Evolutionary conservation across 2,113 vertebrate species (phyloP).

Genomic region (Planiliza haematocheilus): DNA sequence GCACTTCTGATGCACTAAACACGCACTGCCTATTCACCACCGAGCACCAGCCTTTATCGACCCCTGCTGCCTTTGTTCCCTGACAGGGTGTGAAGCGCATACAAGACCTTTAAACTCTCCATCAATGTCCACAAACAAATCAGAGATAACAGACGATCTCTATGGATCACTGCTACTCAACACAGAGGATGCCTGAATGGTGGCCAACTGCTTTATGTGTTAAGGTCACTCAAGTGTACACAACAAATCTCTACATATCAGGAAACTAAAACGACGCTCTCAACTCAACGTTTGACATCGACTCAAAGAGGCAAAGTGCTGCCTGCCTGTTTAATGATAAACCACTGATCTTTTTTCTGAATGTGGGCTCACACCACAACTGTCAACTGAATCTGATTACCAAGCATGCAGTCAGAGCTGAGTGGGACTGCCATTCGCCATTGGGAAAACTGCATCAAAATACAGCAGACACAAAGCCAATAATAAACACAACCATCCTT

Average conservation of each 20-base stretch:
- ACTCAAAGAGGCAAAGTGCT: neutral
- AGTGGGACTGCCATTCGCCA: neutral
- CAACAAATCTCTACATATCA: neutral
- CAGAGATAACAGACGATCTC: conserved; percentile 6
- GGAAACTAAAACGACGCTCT: conserved; percentile 14
- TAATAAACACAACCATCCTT: conserved; percentile 23
- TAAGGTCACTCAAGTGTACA: neutral
- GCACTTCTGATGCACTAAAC: conserved; percentile 21
- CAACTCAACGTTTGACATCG: neutral
- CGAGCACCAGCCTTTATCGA: conserved; percentile 54
- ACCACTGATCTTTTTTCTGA: neutral
- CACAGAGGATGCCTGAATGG: neutral
- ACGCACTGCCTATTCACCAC: conserved; percentile 53
- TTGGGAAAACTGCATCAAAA: conserved; percentile 23
- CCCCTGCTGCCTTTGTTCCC: neutral
- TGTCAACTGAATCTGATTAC: too few relatives aligned
- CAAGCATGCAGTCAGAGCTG: conserved; percentile 1
- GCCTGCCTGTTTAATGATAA: neutral
- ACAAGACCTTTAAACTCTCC: conserved; percentile 19
- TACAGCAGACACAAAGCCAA: conserved; percentile 10
- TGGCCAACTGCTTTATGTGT: neutral
- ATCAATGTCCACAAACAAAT: conserved; percentile 18
- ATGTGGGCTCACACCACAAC: neutral
- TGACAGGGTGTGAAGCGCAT: neutral
- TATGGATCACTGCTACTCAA: neutral